Base-by-base conservation (phyloP, 2,113 vertebrate species). In the Raja brachyura region DNA sequence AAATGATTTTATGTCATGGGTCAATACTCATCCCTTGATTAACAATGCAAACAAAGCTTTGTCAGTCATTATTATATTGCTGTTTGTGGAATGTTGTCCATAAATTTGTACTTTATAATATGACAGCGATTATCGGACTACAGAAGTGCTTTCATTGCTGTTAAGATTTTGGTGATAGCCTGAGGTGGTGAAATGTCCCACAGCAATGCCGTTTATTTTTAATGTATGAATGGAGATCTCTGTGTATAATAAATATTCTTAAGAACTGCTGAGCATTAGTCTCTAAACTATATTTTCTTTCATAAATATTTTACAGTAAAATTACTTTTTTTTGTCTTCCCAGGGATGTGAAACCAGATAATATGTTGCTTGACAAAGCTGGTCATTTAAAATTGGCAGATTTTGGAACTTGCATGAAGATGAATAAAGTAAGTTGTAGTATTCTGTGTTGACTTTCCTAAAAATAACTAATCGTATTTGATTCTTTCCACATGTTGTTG, bases 351-450 rank as follows among this genome's bases (percentile, higher is more conserved):
- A 99, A 99, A 94, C 99, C 99, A 94, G 98, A 99, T 95, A 99
- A 99, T 95, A 99, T 99, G 99, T 96, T 99, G 96, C 96, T 99
- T 94, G 99, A 99, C 96, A 99, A 99, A 96, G 96, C 97, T 94
- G 99, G 99, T 94, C 99, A 99, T 96, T 96, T 99, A 95, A 99
- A 99, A 96, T 97, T 99, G 95, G 99, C 99, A 93, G 99, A 99
- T 95, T 99, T 99, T 96, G 99, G 99, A 96, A 99, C 98, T 96
- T 99, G 99, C 95, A 99, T 99, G 99, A 99, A 99, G 97, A 99
- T 99, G 99, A 99, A 99, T 95, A 98, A 98, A 98, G 99, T 99
- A 96, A 95, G 93, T 94, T 78, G 7, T 22, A 25, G 11, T 92
- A 54, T 54, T 16, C 61, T n/a, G 7, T 78, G 33, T 93, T 93